A percentile compares a stretch with the other conserved stretches of the same genome.
phyloP scores from a whole-genome alignment of 2,113 vertebrate genomes.

The Halcyon senegalensis region DNA sequence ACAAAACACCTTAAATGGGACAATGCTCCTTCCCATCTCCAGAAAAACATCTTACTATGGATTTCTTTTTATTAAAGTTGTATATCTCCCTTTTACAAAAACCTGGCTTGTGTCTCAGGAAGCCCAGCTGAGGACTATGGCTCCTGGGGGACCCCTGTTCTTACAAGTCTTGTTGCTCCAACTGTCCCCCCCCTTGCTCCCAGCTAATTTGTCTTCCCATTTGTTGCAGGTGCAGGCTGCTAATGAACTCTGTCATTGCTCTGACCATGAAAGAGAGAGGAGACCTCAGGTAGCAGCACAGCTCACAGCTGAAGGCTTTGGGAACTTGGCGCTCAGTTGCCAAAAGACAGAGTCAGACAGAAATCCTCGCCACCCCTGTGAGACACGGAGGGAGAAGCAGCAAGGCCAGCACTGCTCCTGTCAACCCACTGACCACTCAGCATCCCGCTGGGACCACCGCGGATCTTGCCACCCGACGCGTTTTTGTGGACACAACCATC shows the following conservation, averaged over 20 bases:
- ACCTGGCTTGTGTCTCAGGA: background rate
- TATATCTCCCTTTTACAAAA: slow-evolving; percentile 56
- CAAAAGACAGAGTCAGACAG: slow-evolving; percentile 16
- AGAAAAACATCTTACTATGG: slow-evolving; percentile 40
- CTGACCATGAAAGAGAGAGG: slow-evolving; percentile 33
- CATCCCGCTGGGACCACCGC: background rate
- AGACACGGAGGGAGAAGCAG: background rate
- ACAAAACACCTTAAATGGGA: slow-evolving; percentile 1
- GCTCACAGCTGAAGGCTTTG: slow-evolving; percentile 38
- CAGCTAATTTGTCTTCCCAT: slow-evolving; percentile 51
- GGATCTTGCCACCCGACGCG: background rate
- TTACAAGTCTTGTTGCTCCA: background rate
- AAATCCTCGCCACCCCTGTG: background rate
- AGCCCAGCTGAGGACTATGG: slow-evolving; percentile 48
- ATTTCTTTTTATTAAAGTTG: slow-evolving; percentile 71
- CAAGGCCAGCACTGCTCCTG: background rate
- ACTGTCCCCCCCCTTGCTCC: background rate
- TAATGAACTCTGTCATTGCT: slow-evolving; percentile 45
- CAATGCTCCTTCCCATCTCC: background rate
- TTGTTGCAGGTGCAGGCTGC: slow-evolving; percentile 68
- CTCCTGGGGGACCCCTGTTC: slow-evolving; percentile 40
- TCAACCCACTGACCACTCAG: background rate
- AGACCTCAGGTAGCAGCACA: slow-evolving; percentile 36
- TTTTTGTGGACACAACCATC: fast-evolving
- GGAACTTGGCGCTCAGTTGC: slow-evolving; percentile 3